Evolutionary conservation across 2,888 invertebrate species (phyloP).

Genomic region (Heteromyza rotundicornis): DNA sequence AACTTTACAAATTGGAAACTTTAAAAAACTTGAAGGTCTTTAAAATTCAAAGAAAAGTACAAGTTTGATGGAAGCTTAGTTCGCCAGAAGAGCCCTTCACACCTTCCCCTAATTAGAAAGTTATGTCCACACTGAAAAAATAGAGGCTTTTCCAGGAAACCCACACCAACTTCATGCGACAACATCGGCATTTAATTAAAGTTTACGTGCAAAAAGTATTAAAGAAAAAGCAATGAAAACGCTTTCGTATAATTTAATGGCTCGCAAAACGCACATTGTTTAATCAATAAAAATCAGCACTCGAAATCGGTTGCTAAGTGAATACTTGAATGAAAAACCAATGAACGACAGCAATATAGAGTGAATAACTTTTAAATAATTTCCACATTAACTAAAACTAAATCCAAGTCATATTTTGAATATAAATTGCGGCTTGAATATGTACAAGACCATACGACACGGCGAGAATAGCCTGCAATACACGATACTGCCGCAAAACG

Average conservation of each 20-base stretch:
- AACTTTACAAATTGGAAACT: too few relatives aligned
- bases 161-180: too few relatives aligned
- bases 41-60: too few relatives aligned
- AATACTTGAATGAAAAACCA: too few relatives aligned
- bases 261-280: background rate
- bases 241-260: background rate
- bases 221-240: background rate
- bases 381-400: background rate
- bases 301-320: background rate
- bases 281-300: background rate
- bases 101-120: too few relatives aligned
- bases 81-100: too few relatives aligned
- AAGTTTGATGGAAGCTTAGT: too few relatives aligned
- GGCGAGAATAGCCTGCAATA: slow-evolving; percentile 78
- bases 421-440: slow-evolving; percentile 44
- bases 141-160: too few relatives aligned
- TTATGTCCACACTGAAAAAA: too few relatives aligned
- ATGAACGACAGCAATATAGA: too few relatives aligned
- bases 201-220: background rate
- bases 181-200: background rate
- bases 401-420: background rate
- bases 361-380: too few relatives aligned
- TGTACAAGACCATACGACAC: slow-evolving; percentile 79
- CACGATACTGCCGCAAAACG: slow-evolving; percentile 76
- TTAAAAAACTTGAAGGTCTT: too few relatives aligned